Evolutionary conservation across 2,113 vertebrate genomes (phyloP), one percentile per base, ranked within the genome.

Genomic region (Copsychus sechellarum): DNA sequence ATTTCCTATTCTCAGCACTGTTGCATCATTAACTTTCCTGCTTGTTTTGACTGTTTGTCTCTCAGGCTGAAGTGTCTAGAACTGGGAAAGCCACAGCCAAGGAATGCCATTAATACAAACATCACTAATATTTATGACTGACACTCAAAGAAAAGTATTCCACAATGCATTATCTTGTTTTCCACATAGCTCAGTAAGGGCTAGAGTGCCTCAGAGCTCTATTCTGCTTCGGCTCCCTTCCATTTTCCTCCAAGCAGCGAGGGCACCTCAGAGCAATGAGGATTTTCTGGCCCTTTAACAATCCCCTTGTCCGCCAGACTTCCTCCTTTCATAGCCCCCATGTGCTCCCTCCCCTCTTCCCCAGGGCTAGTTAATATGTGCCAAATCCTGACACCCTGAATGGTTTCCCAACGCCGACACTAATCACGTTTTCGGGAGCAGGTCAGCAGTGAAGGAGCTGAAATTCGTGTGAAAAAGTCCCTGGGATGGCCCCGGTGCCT

Each of bases 391-490:
- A 96, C 95, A 97, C 96, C 95, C 94, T 97, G 95, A 96, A 97
- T 90, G 50, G 96, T 97, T 97, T 97, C 96, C 96, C 96, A 96
- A 96, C 91, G 97, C 97, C 88, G 93, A 97, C 95, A 96, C 97
- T 97, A 97, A 97, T 96, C 97, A 92, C n/a, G 50, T 96, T 97
- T 97, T 91, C 69, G 72, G 96, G 97, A 98, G 97, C 96, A 97
- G 97, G 97, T 97, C 98, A 97, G 95, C 97, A 85, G 95, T 88
- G 95, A 95, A 95, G 97, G 93, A 97, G 95, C 93, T 91, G 76
- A 95, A 96, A 97, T 97, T 97, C 96, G 64, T 98, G 97, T 98
- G 98, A 98, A 98, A 98, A 98, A 96, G 95, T 96, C 96, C 95
- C 95, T 61, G 60, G n/a, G 95, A 97, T 97, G 88, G 95, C 96